Evolutionary conservation across 1,140 invertebrate species (phyloP).

Genomic region (Drosophila mayri): DNA sequence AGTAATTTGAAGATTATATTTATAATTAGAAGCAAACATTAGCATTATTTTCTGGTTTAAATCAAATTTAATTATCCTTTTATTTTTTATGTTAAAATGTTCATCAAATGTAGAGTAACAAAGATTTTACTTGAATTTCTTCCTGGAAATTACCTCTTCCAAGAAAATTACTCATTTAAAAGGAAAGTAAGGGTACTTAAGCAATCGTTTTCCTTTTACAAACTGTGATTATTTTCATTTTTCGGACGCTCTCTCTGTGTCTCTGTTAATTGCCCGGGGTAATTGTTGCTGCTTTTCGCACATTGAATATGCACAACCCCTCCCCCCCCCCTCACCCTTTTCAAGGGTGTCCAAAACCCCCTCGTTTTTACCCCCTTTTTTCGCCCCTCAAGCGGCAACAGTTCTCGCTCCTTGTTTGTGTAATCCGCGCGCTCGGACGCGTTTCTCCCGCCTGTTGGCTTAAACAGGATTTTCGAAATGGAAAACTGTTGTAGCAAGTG

Average conservation of each 20-base stretch:
- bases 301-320: conserved; percentile 41
- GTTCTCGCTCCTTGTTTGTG: conserved; percentile 58
- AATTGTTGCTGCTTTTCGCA: conserved; percentile 57
- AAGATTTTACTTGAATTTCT: neutral
- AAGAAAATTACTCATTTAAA: too few species aligned
- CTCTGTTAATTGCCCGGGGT: conserved; percentile 66
- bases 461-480: conserved; percentile 71
- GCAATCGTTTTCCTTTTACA: neutral
- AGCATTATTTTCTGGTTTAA: neutral
- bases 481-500: conserved; percentile 65
- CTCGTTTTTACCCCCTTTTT: neutral
- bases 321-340: neutral
- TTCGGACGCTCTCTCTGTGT: conserved; percentile 22
- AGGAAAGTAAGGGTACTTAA: conserved; percentile 7
- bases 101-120: rapidly evolving
- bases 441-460: conserved; percentile 42
- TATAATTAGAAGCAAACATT: neutral
- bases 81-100: rapidly evolving
- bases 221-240: conserved; percentile 21
- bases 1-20: neutral
- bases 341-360: neutral
- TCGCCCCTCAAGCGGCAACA: conserved; percentile 6
- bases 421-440: conserved; percentile 66
- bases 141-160: rapidly evolving
- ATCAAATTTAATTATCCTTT: neutral